Evolutionary conservation across 1,140 invertebrate species (phyloP), one percentile per base, ranked within the genome.

Genomic region (Bacillus rossius): DNA sequence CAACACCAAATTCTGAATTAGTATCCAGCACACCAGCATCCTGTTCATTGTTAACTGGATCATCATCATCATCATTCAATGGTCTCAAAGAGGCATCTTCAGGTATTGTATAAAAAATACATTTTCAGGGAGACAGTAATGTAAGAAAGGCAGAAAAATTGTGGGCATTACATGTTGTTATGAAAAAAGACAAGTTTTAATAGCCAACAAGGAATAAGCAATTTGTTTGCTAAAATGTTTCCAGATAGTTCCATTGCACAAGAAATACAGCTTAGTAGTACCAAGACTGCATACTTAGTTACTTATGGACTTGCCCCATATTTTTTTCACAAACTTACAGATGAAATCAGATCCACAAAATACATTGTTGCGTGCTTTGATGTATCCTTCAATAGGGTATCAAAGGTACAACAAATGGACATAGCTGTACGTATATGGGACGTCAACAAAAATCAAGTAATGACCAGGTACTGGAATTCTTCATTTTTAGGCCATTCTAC

Each of bases 371-470:
- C 65, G 34, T 56, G 63, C 22, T 65, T 64, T 47, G 63, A 67
- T 56, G 63, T 65, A 48, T 51, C 38, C 14, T 48, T 63, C n/a
- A 65, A 63, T 42, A 61, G 63, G 61, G 45, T 65, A 34, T 40
- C 55, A 10, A 37, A 55, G 26, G 42, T 57, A 53, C 13, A 58
- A 25, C 53, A 57, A 59, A 25, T 64, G 60, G 60, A 40, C 43
- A 38, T 62, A 42, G 37, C 26, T 49, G 51, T 60, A 16, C 10
- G 61, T 49, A 55, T 63, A 59, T 63, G 51, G 58, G n/a, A 50
- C 29, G 40, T 48, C 29, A 34, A 34, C 29, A 34, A 34, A 10
- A 57, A 54, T 10, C 13, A 63, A 63, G 25, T 49, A 45, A 23
- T 47, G 16, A 57, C 56, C 4, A 59, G 61, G 29, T 63, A 65